Percentiles rank a stretch among this genome's conserved stretches.
These are phyloP conservation scores for Pimephales promelas DNA, from an alignment of 2,113 vertebrate species.

Conservation along the genomic window DNA sequence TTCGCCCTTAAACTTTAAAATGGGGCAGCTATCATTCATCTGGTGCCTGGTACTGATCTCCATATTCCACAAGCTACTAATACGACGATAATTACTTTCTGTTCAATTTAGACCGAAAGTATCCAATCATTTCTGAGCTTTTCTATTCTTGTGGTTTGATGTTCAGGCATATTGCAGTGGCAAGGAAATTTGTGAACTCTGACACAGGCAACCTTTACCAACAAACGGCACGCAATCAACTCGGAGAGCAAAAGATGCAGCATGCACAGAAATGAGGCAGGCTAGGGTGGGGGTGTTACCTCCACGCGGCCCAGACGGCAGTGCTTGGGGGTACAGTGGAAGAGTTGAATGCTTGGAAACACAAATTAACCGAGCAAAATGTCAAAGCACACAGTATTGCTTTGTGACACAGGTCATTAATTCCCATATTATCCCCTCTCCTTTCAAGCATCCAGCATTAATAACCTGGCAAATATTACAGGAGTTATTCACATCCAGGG, in stretches of 20 bases:
- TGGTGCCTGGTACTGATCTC: slow-evolving; percentile 14
- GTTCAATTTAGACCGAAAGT: not conserved
- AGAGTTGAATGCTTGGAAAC: slow-evolving; percentile 74
- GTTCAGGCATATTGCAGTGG: slow-evolving; percentile 25
- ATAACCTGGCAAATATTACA: slow-evolving; percentile 96
- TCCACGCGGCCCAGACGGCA: slow-evolving; percentile 49
- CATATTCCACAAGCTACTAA: slow-evolving; percentile 13
- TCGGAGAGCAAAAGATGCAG: slow-evolving; percentile 10
- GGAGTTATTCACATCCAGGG: slow-evolving; percentile 76
- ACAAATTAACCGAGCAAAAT: slow-evolving; percentile 99
- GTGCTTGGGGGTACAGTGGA: slow-evolving; percentile 76
- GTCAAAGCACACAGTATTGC: slow-evolving; percentile 97
- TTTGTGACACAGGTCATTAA: slow-evolving; percentile 99
- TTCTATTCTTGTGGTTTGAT: slow-evolving; percentile 32
- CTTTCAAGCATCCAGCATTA: slow-evolving; percentile 92
- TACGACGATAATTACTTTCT: slow-evolving; percentile 4
- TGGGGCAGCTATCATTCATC: slow-evolving; percentile 13
- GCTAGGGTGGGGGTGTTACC: slow-evolving; percentile 51
- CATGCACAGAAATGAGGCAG: slow-evolving; percentile 12
- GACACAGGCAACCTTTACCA: slow-evolving; percentile 91
- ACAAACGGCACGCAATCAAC: slow-evolving; percentile 30
- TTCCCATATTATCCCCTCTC: slow-evolving; percentile 90
- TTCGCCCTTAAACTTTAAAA: slow-evolving; percentile 25
- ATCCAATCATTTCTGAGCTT: slow-evolving; percentile 14
- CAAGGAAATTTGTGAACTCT: slow-evolving; percentile 98